Evolutionary conservation across 2,888 invertebrate species (phyloP), one percentile per base, ranked within the genome.

Genomic region (Diachrysia chrysitis): DNA sequence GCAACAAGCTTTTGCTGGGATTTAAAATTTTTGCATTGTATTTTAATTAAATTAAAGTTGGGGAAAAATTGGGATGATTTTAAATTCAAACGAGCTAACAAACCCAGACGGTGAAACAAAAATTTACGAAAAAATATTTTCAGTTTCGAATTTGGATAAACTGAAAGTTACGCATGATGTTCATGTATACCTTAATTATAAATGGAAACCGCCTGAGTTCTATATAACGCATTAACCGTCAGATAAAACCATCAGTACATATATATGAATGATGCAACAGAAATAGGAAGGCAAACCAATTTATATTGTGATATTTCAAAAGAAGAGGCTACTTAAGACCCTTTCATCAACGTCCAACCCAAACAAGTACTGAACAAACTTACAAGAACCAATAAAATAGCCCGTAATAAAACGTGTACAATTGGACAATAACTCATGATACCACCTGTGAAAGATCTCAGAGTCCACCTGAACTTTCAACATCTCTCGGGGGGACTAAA

Each of bases 401-500:
- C 86, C 87, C 84, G 82, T 87, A 86, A 88, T 89, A 90, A 89
- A 90, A 87, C 85, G 81, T 84, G 83, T 89, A 88, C 90, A 88
- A 83, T 76, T 86, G 81, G 83, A 85, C 88, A 78, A 91, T 93
- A 93, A 90, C 85, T 93, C 91, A 91, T 86, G 87, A 86, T 81
- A 81, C 66, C 93, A 93, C 91, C 92, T 93, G 93, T 86, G 82
- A 85, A 85, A 78, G 87, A 86, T 90, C 90, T 85, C 89, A 89
- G 87, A 84, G 76, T 84, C 84, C 77, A 81, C 82, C 78, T 82
- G 79, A 87, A 89, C 81, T 87, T 84, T 82, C 81, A 83, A 80
- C 62, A 32, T 79, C 78, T 85, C 89, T 85, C 78, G 69, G 77
- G 92, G 37, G 89, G 89, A 81, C 85, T 84, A 82, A 90, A 91